Evolutionary conservation across 2,797 vertebrate species (phyloP), one percentile per base, ranked within the genome.

Genomic region (Propithecus perrieri): DNA sequence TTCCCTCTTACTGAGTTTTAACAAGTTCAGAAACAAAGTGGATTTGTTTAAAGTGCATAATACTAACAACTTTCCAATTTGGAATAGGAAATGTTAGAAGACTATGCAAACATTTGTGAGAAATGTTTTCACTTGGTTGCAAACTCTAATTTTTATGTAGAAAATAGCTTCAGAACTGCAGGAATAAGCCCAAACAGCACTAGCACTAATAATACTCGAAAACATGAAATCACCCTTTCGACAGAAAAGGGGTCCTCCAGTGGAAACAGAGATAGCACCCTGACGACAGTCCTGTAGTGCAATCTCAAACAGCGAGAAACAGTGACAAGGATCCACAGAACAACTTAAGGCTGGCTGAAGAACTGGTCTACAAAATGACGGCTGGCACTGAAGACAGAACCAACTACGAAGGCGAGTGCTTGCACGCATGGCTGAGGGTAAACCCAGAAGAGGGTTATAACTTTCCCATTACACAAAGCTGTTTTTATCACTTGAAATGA

Each of bases 21-120:
- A 97, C 63, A 96, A 97, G 80, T 57, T 96, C 88, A 95, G 72
- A 97, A 98, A 93, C 78, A 92, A 67, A 69, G 18, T 17, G 48
- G 43, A 93, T 95, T 89, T 96, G 59, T 89, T 96, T 71, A 96
- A 80, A 97, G 33, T 14, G 33, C 13, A 24, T 81, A 89, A 96
- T 95, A 85, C 33, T 75, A 96, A 87, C 48, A 94, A 50, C 85
- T 87, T 90, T 63, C 94, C 46, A 46, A 87, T 90, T 89, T 95
- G 14, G 83, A 96, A 28, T 8, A 33, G 81, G 85, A 98, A 97
- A 76, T 88, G 41, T 96, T 72, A 95, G 89, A 98, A 96, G 74
- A 89, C 80, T 46, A 94, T 53, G 61, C 30, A 98, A 91, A 22
- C 57, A 67, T 91, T 97, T 96, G 79, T 38, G 30, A 67, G 8